Evolutionary conservation across 2,888 invertebrate genomes (phyloP), one percentile per base, ranked within the genome.

Genomic region (Tupiocoris notatus): DNA sequence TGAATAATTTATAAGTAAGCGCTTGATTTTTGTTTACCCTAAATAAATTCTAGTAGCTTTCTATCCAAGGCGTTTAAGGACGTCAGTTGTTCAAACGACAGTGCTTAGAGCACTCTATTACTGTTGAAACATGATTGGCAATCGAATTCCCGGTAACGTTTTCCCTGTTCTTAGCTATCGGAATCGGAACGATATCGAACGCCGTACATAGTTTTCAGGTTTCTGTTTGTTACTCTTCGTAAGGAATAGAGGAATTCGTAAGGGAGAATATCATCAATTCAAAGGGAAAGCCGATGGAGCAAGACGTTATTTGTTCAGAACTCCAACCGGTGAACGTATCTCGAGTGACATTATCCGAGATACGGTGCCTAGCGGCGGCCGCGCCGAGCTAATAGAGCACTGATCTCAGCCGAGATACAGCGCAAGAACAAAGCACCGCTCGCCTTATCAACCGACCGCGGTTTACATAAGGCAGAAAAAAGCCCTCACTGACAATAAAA

Each of bases 381-480:
- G 1, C 54, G 3, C 67, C 67, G 56, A 66, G 66, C 54, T 66
- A 66, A 66, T 66, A 66, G 67, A 67, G 56, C 57, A 2, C 67
- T 9, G 67, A 67, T 67, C 2, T 2, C 22, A 21, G 67, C 67
- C 12, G 21, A 12, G 67, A 67, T 67, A 67, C 67, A 1, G 24
- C 12, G 21, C n/a, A 7, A n/a, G 58, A 59, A 70, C 59, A 70
- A 59, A 70, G 24, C 18, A 18, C 70, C 24, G 70, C 22, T 21
- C 1, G 22, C 16, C 70, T 70, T 70, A 59, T 70, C 59, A 23
- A 12, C 24, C 39, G 39, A 16, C 1, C 22, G 23, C 22, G 59
- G 70, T 24, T 70, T 24, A 70, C 59, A 70, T 24, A 24, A 70
- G 24, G 59, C 59, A 20, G 65, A 65, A 70, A 70, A 67, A 57